phyloP scores from a whole-genome alignment of 2,113 vertebrate genomes.

The Saguinus imperator region DNA sequence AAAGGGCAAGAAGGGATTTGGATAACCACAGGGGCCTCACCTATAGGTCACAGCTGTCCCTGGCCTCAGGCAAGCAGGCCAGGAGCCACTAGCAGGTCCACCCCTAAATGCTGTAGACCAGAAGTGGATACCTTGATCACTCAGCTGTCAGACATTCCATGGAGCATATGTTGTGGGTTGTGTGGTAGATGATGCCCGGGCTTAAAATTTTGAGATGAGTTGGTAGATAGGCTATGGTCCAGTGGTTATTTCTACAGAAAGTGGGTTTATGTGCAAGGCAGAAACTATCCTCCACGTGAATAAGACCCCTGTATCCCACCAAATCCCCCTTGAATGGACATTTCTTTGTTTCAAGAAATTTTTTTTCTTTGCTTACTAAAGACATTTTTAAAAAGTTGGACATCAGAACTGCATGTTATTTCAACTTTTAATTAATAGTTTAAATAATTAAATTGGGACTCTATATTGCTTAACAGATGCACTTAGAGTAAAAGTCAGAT shows the following conservation, averaged over 20 bases:
- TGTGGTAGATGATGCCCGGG: not conserved
- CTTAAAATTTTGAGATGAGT: not conserved
- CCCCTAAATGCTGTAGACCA: not conserved
- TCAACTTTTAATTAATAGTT: constrained; percentile 1
- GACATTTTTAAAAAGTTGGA: not conserved
- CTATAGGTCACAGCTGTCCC: constrained; percentile 62
- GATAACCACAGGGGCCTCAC: constrained; percentile 45
- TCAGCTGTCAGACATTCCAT: constrained; percentile 57
- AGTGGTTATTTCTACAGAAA: not conserved
- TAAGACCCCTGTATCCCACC: not conserved
- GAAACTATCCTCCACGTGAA: not conserved
- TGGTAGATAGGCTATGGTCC: not conserved
- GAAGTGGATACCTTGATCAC: constrained; percentile 30
- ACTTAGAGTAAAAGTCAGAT: not conserved
- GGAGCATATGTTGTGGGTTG: not conserved
- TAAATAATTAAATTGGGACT: not conserved
- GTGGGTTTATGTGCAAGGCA: not conserved
- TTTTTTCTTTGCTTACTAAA: constrained; percentile 13
- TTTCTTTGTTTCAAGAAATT: not conserved
- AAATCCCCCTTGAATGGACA: not conserved
- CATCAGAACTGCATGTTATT: not conserved
- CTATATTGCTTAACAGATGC: not conserved
- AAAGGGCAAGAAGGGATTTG: not conserved
- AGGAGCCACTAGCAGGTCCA: not conserved
- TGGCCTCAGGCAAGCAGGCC: not conserved